Evolutionary conservation across 1,140 invertebrate species (phyloP), one percentile per base, ranked within the genome.

Genomic region (Atta colombica): DNA sequence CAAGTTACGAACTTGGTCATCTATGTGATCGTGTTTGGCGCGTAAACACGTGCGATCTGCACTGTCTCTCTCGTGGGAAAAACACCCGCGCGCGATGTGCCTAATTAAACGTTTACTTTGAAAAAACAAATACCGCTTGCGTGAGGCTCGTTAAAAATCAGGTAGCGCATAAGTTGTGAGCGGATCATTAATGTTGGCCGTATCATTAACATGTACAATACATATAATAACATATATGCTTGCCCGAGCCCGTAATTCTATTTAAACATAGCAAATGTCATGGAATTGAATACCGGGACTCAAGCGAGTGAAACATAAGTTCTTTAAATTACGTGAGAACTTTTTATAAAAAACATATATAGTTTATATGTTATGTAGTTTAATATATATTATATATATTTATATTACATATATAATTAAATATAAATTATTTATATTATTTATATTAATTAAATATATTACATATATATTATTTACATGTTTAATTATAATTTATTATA

Each of bases 101-200:
- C 35, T 77, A 66, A 78, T 78, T 49, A 5, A 45, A 49, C 77
- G 39, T 68, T 53, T 69, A 55, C 51, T 55, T 78, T 39, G n/a
- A 6, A 68, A 25, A 18, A 49, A 53, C 53, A 35, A 61, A 61
- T 3, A 0, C 4, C 6, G 3, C 7, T 2, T 53, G 45, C 14
- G 49, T 68, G n/a, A 68, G 21, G 12, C 61, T 66, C 25, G 45
- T 80, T 51, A 80, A 80, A 68, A 80, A 78, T 77, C 21, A 39
- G 35, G 8, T 61, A 77, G 35, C 5, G 12, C 6, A n/a, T 25
- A 68, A 25, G 68, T 80, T 53, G 31, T 14, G 21, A 3, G 6
- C 14, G 3, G 18, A 6, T 31, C 28, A 31, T 31, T 31, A 31
- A 31, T 31, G 28, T 1, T 58, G 14, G 14, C n/a, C 2, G 8